Evolutionary conservation across 64 coral and sea anemone species (phyloP), one percentile per base, ranked within the genome.

Genomic region (Astreopora myriophthalma): DNA sequence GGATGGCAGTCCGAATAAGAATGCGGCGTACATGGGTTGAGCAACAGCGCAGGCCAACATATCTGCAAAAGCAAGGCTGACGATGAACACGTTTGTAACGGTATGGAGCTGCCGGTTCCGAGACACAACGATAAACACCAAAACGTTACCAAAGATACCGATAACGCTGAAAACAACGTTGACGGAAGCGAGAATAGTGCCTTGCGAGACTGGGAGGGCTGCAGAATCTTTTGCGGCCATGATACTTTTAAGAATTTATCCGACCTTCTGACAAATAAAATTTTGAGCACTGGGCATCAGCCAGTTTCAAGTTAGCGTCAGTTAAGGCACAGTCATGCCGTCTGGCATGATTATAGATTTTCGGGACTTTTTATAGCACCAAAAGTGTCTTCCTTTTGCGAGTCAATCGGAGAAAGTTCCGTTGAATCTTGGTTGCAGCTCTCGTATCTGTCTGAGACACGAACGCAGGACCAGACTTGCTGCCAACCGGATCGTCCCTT

Each of bases 1-100:
- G 17, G 60, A 46, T 2, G 69, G 65, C 4, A 99, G 34, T 28
- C 95, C 94, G 25, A 73, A 91, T 5, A 99, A 63, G 29, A 77
- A 95, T 0, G 87, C 90, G 26, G 93, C 90, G 65, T 96, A 93
- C 97, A 99, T 91, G 3, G 94, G 97, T 71, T 99, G 94, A 16
- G 94, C 75, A 36, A 99, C 68, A 38, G 79, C 19, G 52, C 97
- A 99, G 3, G 93, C 97, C 8, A 99, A 44, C 1, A 99, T 87
- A 75, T 96, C 94, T 28, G 97, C 94, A 33, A 93, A 34, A 19
- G 97, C 93, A 10, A 98, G 90, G 51, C 96, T 98, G 3, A 42
- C 83, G 64, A 98, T 95, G 57, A 98, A 98, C 2, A 90, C n/a
- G 39, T 98, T 98, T 6, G 93, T 90, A 35, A 92, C 69, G n/a